These are phyloP conservation scores for Planiliza haematocheilus DNA, from an alignment of 2,113 vertebrate genomes.

Conservation along the genomic window DNA sequence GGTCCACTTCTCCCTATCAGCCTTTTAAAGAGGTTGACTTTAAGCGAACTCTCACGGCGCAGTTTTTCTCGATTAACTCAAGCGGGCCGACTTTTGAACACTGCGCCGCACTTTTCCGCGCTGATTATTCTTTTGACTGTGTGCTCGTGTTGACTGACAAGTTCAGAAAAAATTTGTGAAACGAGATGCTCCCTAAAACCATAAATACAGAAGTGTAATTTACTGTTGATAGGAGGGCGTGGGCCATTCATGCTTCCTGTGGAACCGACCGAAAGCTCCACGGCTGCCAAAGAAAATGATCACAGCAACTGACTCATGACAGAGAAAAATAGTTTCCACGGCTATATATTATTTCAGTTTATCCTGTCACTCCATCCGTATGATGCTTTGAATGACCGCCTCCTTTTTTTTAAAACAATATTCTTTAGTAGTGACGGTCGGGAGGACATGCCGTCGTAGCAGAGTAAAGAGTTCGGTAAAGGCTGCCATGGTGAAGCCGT, in stretches of 20 bases:
- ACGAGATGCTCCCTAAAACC: conserved; percentile 4
- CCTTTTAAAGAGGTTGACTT: conserved; percentile 44
- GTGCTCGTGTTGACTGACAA: conserved; percentile 24
- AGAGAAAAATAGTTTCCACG: conserved; percentile 56
- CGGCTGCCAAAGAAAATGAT: conserved; percentile 69
- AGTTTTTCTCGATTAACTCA: conserved; percentile 16
- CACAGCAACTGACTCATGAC: conserved; percentile 38
- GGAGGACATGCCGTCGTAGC: neutral
- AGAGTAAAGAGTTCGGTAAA: conserved; percentile 17
- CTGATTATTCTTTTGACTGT: conserved; percentile 11
- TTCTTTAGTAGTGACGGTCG: neutral
- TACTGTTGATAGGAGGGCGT: conserved; percentile 57
- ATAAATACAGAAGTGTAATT: conserved; percentile 45
- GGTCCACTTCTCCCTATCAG: conserved; percentile 46
- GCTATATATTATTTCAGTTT: conserved; percentile 57
- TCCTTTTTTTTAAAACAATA: neutral
- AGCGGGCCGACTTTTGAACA: neutral
- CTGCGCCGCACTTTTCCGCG: conserved; percentile 9
- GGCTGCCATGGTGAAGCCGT: conserved; percentile 41
- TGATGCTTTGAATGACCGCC: conserved; percentile 19
- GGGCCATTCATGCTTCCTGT: conserved; percentile 66
- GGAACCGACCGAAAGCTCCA: conserved; percentile 49
- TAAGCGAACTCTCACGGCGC: conserved; percentile 33
- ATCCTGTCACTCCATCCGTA: conserved; percentile 48
- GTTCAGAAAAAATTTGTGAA: conserved; percentile 12